Percentiles rank a stretch among this genome's conserved stretches.
Conservation (phyloP, 2,113 vertebrate species). For the Callionymus lyra region DNA sequence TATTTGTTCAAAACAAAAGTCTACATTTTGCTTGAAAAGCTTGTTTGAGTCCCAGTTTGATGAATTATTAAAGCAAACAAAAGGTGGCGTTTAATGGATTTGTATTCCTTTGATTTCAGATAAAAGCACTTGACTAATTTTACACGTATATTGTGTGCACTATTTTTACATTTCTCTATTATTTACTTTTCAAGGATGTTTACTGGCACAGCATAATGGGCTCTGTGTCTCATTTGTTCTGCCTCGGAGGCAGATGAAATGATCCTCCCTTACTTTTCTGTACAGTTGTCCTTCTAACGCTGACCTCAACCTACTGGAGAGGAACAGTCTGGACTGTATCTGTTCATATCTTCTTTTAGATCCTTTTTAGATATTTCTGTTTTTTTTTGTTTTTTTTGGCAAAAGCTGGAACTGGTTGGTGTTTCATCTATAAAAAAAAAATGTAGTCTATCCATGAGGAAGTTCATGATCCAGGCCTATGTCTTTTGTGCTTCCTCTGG, state of each 20-base stretch:
- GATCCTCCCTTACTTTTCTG: no score
- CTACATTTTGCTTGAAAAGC: constrained; percentile 60
- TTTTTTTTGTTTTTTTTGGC: no score
- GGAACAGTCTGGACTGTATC: no score
- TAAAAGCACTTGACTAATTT: constrained; percentile 58
- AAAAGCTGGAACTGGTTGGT: no score
- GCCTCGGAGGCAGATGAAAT: constrained; percentile 5
- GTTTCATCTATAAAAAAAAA: no score
- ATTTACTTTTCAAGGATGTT: constrained; percentile 46
- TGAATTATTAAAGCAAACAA: constrained; percentile 57
- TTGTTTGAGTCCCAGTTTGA: constrained; percentile 54
- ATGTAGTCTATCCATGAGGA: no score
- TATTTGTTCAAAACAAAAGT: constrained; percentile 69
- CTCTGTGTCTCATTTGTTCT: constrained; percentile 9
- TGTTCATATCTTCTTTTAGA: no score
- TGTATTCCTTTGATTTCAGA: constrained; percentile 64
- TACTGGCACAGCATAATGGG: constrained; percentile 17
- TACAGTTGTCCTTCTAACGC: no score
- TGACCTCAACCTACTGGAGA: no score
- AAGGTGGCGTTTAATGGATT: constrained; percentile 58
- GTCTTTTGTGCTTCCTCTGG: no score
- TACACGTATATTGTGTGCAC: constrained; percentile 28
- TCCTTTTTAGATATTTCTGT: no score
- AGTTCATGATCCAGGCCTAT: no score
- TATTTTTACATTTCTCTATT: constrained; percentile 19